Evolutionary conservation across 2,113 vertebrate genomes (phyloP).

Genomic region (Erythrolamprus reginae): DNA sequence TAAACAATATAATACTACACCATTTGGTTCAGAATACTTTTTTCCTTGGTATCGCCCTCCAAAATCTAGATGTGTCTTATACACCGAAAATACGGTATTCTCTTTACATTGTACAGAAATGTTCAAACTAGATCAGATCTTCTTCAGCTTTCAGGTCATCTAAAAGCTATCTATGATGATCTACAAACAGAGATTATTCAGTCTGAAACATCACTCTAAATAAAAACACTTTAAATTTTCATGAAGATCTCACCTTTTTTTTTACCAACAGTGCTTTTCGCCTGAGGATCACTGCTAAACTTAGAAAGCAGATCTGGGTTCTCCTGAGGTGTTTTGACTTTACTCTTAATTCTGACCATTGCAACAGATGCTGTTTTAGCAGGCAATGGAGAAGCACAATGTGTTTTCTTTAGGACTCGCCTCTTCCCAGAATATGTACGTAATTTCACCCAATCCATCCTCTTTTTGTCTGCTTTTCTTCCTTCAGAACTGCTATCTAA

Average conservation of each 20-base stretch:
- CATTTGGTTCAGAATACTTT: too few relatives aligned
- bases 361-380: rapidly evolving
- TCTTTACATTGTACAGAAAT: background rate
- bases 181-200: background rate
- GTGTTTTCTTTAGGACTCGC: background rate
- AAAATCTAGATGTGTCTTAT: too few relatives aligned
- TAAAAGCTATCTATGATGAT: background rate
- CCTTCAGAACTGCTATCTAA: background rate
- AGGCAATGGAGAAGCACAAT: constrained; percentile 39
- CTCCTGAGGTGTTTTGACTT: rapidly evolving
- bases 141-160: background rate
- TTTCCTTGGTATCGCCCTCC: too few relatives aligned
- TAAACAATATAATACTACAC: too few relatives aligned
- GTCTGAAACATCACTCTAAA: background rate
- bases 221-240: background rate
- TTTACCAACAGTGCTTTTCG: background rate
- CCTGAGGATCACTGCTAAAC: background rate
- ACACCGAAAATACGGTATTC: too few relatives aligned
- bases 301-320: background rate
- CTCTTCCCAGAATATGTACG: rapidly evolving
- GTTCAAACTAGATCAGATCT: background rate
- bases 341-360: background rate
- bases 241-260: background rate
- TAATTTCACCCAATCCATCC: constrained; percentile 12
- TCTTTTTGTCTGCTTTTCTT: background rate